Base-by-base conservation (phyloP, 1,140 invertebrate species). In the Drosophila cardini region DNA sequence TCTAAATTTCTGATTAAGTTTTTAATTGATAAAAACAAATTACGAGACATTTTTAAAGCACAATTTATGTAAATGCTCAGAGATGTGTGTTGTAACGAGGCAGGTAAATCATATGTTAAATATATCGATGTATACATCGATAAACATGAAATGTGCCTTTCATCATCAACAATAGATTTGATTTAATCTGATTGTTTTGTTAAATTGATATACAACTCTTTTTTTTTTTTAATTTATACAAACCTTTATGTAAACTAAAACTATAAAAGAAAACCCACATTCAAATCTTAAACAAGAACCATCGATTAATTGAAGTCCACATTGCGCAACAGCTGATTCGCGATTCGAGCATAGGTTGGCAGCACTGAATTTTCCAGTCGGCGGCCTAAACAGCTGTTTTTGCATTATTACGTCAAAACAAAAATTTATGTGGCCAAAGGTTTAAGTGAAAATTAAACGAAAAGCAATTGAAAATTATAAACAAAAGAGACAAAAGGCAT, bases 341-440 rank as follows among this genome's bases (percentile, higher is more conserved):
- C 6, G 4, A 10, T 5, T 9, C 40, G 16, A 46, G 34, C n/a
- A 7, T 36, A 58, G 42, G 65, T 63, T 76, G 58, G 2, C 69
- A 76, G 26, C 53, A 26, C 57, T 46, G 38, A 1, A 1, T 26
- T 45, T 50, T 68, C 13, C 36, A 34, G 26, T 38, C 43, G 26
- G 53, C 52, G 53, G 56, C 55, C 21, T 26, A 32, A 18, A 60
- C 83, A 87, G 83, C 84, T 87, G 76, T 63, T 79, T 40, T 55
- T 55, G 55, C 76, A 67, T 48, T 80, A 78, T 87, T 87, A 87
- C 83, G 83, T 87, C 76, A 87, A 87, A 86, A 87, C 67, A 87
- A 77, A 73, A 61, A 61, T 34, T 68, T 69, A 40, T 60, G 45
- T 71, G 53, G 57, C 77, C 57, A 57, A 63, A 80, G 57, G 72